Evolutionary conservation across 2,888 invertebrate species (phyloP), one percentile per base, ranked within the genome.

Genomic region (Plagodis dolabraria): DNA sequence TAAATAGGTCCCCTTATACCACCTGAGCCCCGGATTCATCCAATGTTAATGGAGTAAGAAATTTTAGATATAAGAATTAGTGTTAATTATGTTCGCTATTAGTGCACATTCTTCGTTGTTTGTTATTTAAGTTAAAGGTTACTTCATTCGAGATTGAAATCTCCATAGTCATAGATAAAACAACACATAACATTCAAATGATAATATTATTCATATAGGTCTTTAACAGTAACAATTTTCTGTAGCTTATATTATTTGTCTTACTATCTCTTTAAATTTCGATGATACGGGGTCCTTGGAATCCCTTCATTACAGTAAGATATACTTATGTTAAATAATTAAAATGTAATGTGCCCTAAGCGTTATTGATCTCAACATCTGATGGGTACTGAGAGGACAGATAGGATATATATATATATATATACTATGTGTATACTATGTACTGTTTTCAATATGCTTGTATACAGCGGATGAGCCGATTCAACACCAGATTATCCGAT

Each of bases 1-100:
- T 72, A 71, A 12, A 48, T 49, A 59, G 75, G 65, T 70, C 62
- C 65, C 65, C 49, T 64, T 57, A 68, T 50, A 53, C 33, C 47
- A 59, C 12, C 33, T 49, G 5, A 43, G 44, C 54, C 50, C 59
- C 48, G 53, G 50, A 56, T 53, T 50, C 45, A 63, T 53, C 53
- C 6, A 34, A 42, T 33, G 6, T n/a, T 49, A 10, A 38, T 33
- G 12, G 34, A 38, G 10, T 10, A 38, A 38, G 47, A 47, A 12
- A 22, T 22, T 22, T 22, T 22, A 22, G 22, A 4, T 38, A 38
- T 7, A n/a, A 10, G 5, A 22, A 7, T 1, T 22, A 22, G 4
- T 22, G 22, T 22, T 22, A 22, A 22, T 22, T 22, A 22, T 22
- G 22, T 22, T 22, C 22, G 22, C 22, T 22, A 22, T 22, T 22